phyloP scores from a whole-genome alignment of 1,140 invertebrate species.

The Phenacoccus solenopsis region DNA sequence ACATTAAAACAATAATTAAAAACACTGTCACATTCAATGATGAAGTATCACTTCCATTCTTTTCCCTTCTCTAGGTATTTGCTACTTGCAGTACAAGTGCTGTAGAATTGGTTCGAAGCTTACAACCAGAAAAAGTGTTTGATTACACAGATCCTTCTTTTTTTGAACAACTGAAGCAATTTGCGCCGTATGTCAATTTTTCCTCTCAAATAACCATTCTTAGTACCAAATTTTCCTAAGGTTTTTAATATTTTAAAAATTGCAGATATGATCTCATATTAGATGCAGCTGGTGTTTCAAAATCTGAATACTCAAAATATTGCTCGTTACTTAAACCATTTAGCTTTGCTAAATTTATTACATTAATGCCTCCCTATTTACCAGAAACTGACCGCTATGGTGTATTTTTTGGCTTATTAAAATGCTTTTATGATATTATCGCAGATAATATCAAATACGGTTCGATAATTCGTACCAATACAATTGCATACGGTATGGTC shows the following conservation, averaged over 20 bases:
- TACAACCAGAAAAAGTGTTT: constrained; percentile 60
- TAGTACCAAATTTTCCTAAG: background rate
- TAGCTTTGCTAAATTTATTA: constrained; percentile 64
- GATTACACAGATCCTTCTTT: constrained; percentile 50
- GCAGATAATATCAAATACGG: constrained; percentile 39
- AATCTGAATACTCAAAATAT: constrained; percentile 38
- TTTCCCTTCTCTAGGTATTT: constrained; percentile 41
- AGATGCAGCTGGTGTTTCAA: constrained; percentile 64
- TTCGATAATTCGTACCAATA: constrained; percentile 38
- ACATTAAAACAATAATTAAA: background rate
- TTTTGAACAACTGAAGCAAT: constrained; percentile 38
- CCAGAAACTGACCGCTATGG: constrained; percentile 68
- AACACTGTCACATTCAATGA: background rate
- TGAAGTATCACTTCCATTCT: background rate
- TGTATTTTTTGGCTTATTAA: constrained; percentile 45
- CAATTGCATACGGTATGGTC: constrained; percentile 69
- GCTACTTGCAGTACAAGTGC: constrained; percentile 64
- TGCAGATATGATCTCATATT: constrained; percentile 69
- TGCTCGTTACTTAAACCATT: constrained; percentile 42
- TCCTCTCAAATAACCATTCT: background rate
- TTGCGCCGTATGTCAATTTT: constrained; percentile 46
- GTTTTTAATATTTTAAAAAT: background rate
- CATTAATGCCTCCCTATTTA: constrained; percentile 68
- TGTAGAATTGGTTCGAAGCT: constrained; percentile 44
- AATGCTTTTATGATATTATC: constrained; percentile 43